Percentiles rank a stretch among this genome's conserved stretches.
These are phyloP conservation scores for Toxotes lorentzi DNA, from an alignment of 2,797 vertebrate genomes.

Conservation along the genomic window DNA sequence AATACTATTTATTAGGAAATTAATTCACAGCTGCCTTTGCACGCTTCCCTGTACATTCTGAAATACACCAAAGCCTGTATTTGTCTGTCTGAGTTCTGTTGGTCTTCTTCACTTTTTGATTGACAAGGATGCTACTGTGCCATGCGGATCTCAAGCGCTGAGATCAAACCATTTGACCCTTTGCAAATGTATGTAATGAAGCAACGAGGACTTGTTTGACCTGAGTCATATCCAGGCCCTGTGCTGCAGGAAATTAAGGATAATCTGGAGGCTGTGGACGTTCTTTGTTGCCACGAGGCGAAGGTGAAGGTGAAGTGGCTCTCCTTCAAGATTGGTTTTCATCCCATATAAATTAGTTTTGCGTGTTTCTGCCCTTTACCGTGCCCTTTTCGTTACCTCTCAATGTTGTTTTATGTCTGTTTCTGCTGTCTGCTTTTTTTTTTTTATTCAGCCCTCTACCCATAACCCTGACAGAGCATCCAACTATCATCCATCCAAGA, in stretches of 20 bases:
- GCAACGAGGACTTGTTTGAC: slow-evolving; percentile 65
- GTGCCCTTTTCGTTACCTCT: slow-evolving; percentile 54
- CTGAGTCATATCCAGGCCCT: slow-evolving; percentile 48
- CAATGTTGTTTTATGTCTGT: slow-evolving; percentile 44
- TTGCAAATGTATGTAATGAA: slow-evolving; percentile 69
- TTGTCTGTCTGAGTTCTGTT: background rate
- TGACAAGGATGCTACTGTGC: slow-evolving; percentile 16
- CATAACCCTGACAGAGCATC: background rate
- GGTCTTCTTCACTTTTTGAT: background rate
- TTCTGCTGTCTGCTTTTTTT: slow-evolving; percentile 38
- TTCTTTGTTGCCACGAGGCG: slow-evolving; percentile 74
- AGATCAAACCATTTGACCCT: slow-evolving; percentile 66
- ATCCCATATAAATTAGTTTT: slow-evolving; percentile 71
- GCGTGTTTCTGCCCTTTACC: slow-evolving; percentile 47
- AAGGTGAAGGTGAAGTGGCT: slow-evolving; percentile 70
- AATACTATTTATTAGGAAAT: background rate
- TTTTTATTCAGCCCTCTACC: background rate
- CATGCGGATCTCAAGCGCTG: slow-evolving; percentile 28
- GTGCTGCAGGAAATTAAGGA: slow-evolving; percentile 81
- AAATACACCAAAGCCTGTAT: background rate
- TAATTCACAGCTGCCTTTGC: background rate
- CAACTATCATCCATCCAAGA: background rate
- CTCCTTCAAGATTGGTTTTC: slow-evolving; percentile 64
- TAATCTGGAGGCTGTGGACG: slow-evolving; percentile 74
- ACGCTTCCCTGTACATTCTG: background rate